Percentiles rank a stretch among this genome's conserved stretches.
Conservation (phyloP, 2,113 vertebrate genomes). For the Brachionichthys hirsutus region DNA sequence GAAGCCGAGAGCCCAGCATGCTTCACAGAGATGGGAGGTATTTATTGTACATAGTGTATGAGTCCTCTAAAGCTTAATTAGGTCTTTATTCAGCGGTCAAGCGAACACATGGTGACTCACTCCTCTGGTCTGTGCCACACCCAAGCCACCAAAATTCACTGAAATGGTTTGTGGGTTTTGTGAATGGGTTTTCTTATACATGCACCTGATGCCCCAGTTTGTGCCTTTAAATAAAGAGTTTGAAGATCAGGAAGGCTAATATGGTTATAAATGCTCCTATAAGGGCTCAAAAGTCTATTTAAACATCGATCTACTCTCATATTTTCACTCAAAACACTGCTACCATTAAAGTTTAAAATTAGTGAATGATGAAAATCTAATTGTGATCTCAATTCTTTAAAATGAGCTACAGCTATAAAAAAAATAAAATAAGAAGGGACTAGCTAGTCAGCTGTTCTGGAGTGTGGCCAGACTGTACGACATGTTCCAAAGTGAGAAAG, state of each 20-base stretch:
- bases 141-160: constrained; percentile 47
- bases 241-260: neutral
- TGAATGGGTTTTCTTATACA: constrained; percentile 19
- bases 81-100: constrained; percentile 46
- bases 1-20: constrained; percentile 1
- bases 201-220: constrained; percentile 33
- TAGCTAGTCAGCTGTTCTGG: constrained; percentile 8
- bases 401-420: neutral
- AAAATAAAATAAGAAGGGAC: constrained; percentile 1
- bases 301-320: no score
- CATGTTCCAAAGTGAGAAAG: constrained; percentile 43
- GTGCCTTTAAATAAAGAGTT: neutral
- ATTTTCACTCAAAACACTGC: neutral
- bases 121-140: constrained; percentile 37
- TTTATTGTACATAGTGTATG: constrained; percentile 12
- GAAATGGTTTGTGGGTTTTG: constrained; percentile 31
- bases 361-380: neutral
- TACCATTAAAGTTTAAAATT: neutral
- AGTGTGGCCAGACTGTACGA: constrained; percentile 28
- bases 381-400: neutral
- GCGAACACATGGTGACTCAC: constrained; percentile 51
- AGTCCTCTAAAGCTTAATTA: constrained; percentile 26
- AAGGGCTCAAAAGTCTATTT: no score
- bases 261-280: no score
- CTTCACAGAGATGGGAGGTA: constrained; percentile 7